Evolutionary conservation across 1,140 invertebrate genomes (phyloP).

Genomic region (Magallana angulata): DNA sequence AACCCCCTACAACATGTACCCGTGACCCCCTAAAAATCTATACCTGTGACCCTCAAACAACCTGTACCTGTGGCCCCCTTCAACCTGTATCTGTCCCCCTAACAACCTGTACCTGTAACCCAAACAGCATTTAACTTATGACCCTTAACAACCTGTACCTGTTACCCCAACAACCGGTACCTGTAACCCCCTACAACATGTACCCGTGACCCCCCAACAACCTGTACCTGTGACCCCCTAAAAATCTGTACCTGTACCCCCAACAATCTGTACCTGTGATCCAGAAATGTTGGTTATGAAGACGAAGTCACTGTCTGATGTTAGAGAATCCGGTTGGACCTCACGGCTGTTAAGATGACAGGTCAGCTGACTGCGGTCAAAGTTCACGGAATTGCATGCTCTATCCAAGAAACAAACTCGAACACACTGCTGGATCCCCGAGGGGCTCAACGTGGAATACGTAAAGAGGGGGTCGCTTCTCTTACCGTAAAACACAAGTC

Average conservation of each 20-base stretch:
- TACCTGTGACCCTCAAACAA: no score
- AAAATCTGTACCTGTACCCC: not conserved
- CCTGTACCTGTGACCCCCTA: no score
- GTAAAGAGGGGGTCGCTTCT: not conserved
- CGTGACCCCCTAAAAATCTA: no score
- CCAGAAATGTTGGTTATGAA: not conserved
- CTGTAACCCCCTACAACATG: no score
- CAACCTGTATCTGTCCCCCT: no score
- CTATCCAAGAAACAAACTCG: not conserved
- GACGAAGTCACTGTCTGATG: not conserved
- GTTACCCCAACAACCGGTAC: no score
- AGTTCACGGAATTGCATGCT: not conserved
- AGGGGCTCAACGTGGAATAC: not conserved
- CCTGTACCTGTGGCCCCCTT: no score
- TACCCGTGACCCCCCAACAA: no score
- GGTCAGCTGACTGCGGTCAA: not conserved
- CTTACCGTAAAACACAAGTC: not conserved
- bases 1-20: no score
- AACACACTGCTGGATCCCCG: not conserved
- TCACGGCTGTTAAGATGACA: not conserved
- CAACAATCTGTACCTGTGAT: not conserved
- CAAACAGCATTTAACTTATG: no score
- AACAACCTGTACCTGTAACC: no score
- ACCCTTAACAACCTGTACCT: no score
- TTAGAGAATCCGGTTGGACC: not conserved